Base-by-base conservation (phyloP, 2,888 invertebrate genomes). In the Ptychoptera albimana region DNA sequence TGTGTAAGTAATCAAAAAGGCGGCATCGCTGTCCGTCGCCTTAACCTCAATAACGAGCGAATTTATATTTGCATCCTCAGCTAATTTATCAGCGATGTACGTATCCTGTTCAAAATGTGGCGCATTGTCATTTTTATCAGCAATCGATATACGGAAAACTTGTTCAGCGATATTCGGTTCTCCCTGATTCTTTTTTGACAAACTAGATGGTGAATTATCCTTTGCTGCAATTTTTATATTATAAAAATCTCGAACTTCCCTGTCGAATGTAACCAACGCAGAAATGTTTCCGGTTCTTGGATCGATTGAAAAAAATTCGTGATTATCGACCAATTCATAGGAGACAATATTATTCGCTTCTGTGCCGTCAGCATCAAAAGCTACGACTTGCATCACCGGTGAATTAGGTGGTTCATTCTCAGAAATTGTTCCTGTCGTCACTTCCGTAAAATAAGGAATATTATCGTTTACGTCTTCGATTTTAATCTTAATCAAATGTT, bases 81-180 rank as follows among this genome's bases (percentile, higher is more conserved):
- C 74, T 50, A 87, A 75, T 42, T 79, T 75, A 52, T 80, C 78
- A 0, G 83, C 82, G 13, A 78, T 70, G 59, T 86, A 87, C 7
- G 75, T 70, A 1, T 72, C 64, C 57, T 82, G 73, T n/a, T 79
- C 79, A 60, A 97, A 97, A 54, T 77, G 76, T 0, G 97, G 97
- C 14, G 80, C 75, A 63, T 97, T 96, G 63, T 97, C 97, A 62
- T 97, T 97, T 59, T 87, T 87, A 66, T 97, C 97, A 15, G 87
- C 89, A 37, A 97, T 92, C 57, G 82, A 82, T 54, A 96, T 89
- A 52, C 82, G 75, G 58, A 93, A 88, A 43, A 82, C 82, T 64
- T 88, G 87, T 53, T 81, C 77, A 2, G 75, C 76, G 39, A 70
- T 73, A 62, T 91, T 91, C 43, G 79, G 87, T 55, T 80, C 70